These are phyloP conservation scores for Philaenus spumarius DNA, from an alignment of 1,140 invertebrate species.

Conservation along the genomic window DNA sequence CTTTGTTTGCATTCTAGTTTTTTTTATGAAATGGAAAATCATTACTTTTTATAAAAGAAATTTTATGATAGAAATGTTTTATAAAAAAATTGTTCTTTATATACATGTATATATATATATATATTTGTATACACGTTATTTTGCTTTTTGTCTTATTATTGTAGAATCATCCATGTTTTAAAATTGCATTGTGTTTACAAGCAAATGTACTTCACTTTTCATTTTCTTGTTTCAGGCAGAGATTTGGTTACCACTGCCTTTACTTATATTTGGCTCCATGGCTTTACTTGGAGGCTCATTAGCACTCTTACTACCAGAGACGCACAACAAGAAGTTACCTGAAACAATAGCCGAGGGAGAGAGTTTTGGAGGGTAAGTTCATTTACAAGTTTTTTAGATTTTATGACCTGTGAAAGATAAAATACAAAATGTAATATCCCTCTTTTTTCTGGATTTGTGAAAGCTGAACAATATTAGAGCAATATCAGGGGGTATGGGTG, in stretches of 20 bases:
- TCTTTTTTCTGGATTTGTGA: too few species aligned
- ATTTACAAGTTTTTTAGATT: too few species aligned
- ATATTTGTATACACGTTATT: background rate
- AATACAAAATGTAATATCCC: too few species aligned
- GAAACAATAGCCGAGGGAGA: slow-evolving; percentile 69
- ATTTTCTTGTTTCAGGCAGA: slow-evolving; percentile 28
- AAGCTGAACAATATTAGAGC: too few species aligned
- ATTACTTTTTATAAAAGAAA: too few species aligned
- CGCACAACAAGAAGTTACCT: slow-evolving; percentile 62
- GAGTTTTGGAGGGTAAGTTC: slow-evolving; percentile 59
- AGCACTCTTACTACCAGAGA: slow-evolving; percentile 67
- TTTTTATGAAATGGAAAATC: too few species aligned
- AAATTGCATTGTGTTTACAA: background rate
- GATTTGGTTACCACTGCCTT: slow-evolving; percentile 56
- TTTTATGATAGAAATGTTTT: slow-evolving; percentile 44
- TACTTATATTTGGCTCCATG: slow-evolving; percentile 62
- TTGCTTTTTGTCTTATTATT: background rate
- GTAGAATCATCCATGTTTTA: background rate
- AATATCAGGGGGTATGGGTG: too few species aligned
- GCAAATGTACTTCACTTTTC: background rate
- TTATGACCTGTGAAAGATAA: too few species aligned
- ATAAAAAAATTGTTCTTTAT: background rate
- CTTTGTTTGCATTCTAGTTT: too few species aligned
- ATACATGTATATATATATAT: background rate
- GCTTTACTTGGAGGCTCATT: slow-evolving; percentile 56